A percentile compares a stretch with the other conserved stretches of the same genome.
Conservation (phyloP, 2,797 vertebrate species). For the Scyliorhinus canicula region DNA sequence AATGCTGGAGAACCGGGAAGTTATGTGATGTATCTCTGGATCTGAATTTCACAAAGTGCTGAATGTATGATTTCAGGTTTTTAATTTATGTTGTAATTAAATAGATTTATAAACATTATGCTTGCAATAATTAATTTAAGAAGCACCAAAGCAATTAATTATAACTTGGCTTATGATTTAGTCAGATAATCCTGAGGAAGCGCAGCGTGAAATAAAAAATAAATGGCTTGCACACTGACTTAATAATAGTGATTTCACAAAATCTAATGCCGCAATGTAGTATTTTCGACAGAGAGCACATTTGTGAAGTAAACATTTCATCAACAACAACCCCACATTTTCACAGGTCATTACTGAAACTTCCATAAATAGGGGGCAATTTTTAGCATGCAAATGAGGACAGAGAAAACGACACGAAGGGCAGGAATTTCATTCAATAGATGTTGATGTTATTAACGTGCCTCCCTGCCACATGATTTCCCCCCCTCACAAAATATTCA, state of each 20-base stretch:
- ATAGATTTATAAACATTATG: neutral
- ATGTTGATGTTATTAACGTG: no score
- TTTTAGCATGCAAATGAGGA: no score
- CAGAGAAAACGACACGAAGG: no score
- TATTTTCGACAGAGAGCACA: neutral
- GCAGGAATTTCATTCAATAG: no score
- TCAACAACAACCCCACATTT: neutral
- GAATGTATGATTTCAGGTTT: neutral
- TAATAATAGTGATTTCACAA: neutral
- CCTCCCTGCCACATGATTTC: no score
- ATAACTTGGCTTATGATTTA: neutral
- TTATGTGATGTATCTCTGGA: neutral
- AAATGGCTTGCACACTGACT: neutral
- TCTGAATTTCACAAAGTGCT: neutral
- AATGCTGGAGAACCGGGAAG: no score
- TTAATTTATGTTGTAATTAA: neutral
- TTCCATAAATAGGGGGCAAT: neutral
- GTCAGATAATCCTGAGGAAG: slow-evolving; percentile 28
- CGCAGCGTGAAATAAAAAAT: neutral
- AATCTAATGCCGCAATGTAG: neutral
- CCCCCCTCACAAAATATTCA: no score
- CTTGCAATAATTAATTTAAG: slow-evolving; percentile 10
- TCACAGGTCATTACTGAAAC: neutral
- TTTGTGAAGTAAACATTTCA: neutral
- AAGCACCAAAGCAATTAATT: slow-evolving; percentile 19